Base-by-base conservation (phyloP, 2,888 invertebrate species). In the Agrypnus murinus region DNA sequence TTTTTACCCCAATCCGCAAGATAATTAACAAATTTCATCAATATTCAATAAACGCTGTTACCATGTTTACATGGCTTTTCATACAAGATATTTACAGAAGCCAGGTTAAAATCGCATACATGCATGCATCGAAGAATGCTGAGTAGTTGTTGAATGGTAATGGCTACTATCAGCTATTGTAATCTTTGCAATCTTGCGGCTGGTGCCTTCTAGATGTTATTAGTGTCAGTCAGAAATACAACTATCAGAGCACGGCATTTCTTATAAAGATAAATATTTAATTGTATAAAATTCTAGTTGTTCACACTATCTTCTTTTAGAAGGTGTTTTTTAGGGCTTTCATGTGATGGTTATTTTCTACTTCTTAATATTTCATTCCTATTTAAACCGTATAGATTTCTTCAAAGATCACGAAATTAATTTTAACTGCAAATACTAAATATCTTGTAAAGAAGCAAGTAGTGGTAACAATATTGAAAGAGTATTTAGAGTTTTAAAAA, bases 151-250 rank as follows among this genome's bases (percentile, higher is more conserved):
- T 58, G 14, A 38, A 32, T 58, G 40, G 38, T 58, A 58, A 58
- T 58, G 58, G 40, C 9, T 12, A 40, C 25, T 58, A 58, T 58
- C 58, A 25, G 40, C 58, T 34, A 38, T 34, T 55, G 34, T 58
- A 38, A 58, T 58, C 58, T 58, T 58, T 19, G 25, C 15, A 40
- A 58, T 58, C 58, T 48, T 19, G 58, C n/a, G 12, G 40, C 36
- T 40, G 40, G 19, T 12, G 34, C 38, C 19, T 58, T 36, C 40
- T 40, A 38, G 38, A 58, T 12, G 58, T 40, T 58, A 58, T 58
- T 58, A 58, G 58, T 19, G 58, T 58, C 58, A 58, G 40, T 36
- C 58, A 58, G 40, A 40, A 34, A 34, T 5, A n/a, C 10, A 32
- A 15, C 58, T 58, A 36, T 58, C 48, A 48, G 48, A 48, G n/a